Evolutionary conservation across 2,888 invertebrate genomes (phyloP).

Genomic region (Cantharis rufa): DNA sequence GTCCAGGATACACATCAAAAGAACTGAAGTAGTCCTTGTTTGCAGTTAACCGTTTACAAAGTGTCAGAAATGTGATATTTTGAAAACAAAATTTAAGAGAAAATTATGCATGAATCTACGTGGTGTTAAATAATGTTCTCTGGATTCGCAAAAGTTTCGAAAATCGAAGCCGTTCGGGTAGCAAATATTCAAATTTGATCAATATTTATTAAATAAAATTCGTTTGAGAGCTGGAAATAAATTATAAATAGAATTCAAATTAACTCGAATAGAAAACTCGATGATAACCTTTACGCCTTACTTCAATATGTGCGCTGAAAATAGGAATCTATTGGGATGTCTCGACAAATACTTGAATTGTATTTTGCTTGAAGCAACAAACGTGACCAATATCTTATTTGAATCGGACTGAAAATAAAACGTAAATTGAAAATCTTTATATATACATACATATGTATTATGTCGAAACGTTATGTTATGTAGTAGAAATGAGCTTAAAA

Average conservation of each 20-base stretch:
- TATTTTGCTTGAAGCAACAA: conserved; percentile 7
- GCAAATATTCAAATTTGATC: not conserved
- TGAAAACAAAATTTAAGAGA: not conserved
- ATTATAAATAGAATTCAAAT: not conserved
- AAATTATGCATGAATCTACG: not conserved
- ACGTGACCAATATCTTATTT: not conserved
- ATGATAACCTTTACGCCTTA: not conserved
- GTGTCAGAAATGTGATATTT: not conserved
- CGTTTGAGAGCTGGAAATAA: not conserved
- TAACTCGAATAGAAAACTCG: not conserved
- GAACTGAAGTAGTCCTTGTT: not conserved
- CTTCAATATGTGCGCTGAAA: conserved; percentile 10
- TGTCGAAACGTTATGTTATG: too few relatives aligned
- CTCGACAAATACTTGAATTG: conserved; percentile 7
- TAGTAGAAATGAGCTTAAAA: too few relatives aligned
- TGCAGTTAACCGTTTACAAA: not conserved
- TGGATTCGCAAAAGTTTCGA: not conserved
- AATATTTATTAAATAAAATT: not conserved
- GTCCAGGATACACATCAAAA: not conserved
- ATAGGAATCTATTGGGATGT: conserved; percentile 8
- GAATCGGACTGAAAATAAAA: not conserved
- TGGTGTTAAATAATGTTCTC: not conserved
- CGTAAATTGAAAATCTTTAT: not conserved
- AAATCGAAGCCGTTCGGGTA: not conserved
- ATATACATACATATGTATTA: not conserved